A percentile compares a stretch with the other conserved stretches of the same genome.
Conservation (phyloP, 1,140 invertebrate species). For the Drosophila sp. region DNA sequence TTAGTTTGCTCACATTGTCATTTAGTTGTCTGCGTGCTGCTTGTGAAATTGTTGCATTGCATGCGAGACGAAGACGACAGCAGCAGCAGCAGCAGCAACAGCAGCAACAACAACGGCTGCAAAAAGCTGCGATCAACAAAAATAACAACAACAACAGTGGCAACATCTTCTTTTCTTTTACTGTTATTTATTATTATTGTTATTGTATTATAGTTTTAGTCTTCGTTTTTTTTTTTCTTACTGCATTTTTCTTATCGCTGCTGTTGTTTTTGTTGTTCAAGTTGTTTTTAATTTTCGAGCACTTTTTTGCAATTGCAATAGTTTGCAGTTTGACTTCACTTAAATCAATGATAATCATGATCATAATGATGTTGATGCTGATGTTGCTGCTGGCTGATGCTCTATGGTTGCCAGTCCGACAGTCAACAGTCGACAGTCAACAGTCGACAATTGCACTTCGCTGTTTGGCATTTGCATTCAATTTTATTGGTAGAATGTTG, state of each 20-base stretch:
- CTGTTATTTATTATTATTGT: slow-evolving; percentile 62
- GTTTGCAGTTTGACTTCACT: slow-evolving; percentile 64
- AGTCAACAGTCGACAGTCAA: not conserved
- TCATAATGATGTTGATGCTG: slow-evolving; percentile 41
- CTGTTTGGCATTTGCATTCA: slow-evolving; percentile 80
- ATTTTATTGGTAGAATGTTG: slow-evolving; percentile 53
- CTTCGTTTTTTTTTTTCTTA: not conserved
- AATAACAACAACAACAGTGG: slow-evolving; percentile 37
- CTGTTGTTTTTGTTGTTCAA: slow-evolving; percentile 43
- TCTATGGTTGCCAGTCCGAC: slow-evolving; percentile 9
- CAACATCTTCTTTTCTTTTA: slow-evolving; percentile 80
- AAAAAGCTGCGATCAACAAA: slow-evolving; percentile 55
- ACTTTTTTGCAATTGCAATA: slow-evolving; percentile 66
- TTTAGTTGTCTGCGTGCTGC: slow-evolving; percentile 79
- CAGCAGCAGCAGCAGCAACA: slow-evolving; percentile 40
- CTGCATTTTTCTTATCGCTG: slow-evolving; percentile 2
- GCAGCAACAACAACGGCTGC: slow-evolving; percentile 8
- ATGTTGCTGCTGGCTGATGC: slow-evolving; percentile 34
- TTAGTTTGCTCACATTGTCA: slow-evolving; percentile 78
- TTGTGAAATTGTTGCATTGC: slow-evolving; percentile 81
- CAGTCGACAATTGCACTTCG: slow-evolving; percentile 58
- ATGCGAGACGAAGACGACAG: slow-evolving; percentile 56
- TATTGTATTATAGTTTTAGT: slow-evolving; percentile 48
- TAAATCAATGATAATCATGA: slow-evolving; percentile 72
- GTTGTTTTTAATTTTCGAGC: slow-evolving; percentile 52